phyloP scores from a whole-genome alignment of 2,113 vertebrate species.

The Forbesichthys papilliferus region DNA sequence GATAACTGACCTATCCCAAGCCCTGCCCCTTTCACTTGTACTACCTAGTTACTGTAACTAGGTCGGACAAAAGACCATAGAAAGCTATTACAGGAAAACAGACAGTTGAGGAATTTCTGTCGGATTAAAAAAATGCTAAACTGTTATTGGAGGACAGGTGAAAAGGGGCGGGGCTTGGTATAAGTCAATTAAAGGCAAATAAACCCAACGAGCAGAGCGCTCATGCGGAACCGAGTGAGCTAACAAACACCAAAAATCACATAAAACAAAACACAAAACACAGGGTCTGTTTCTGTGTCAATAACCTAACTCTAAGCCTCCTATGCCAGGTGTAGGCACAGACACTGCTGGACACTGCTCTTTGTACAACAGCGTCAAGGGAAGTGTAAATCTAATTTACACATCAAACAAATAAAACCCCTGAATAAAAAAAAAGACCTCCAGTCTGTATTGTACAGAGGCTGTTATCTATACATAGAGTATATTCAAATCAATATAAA shows the following conservation, averaged over 20 bases:
- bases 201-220: slow-evolving; percentile 31
- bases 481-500: slow-evolving; percentile 79
- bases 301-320: slow-evolving; percentile 31
- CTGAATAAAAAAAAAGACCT: slow-evolving; percentile 62
- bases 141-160: too few relatives aligned
- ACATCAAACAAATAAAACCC: slow-evolving; percentile 53
- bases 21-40: too few relatives aligned
- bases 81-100: too few relatives aligned
- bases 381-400: neutral
- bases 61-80: too few relatives aligned
- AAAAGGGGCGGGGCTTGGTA: too few relatives aligned
- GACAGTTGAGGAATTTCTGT: too few relatives aligned
- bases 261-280: slow-evolving; percentile 26
- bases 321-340: slow-evolving; percentile 54
- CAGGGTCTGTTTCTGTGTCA: slow-evolving; percentile 24
- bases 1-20: too few relatives aligned
- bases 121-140: too few relatives aligned
- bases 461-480: slow-evolving; percentile 68
- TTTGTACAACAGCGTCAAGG: slow-evolving; percentile 13
- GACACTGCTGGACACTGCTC: slow-evolving; percentile 32
- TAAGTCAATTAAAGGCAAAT: slow-evolving; percentile 55
- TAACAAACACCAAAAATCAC: neutral
- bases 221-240: slow-evolving; percentile 17
- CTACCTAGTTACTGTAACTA: too few relatives aligned
- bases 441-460: slow-evolving; percentile 75